These are phyloP conservation scores for Pterostichus niger DNA, from an alignment of 2,888 invertebrate species.

Conservation along the genomic window DNA sequence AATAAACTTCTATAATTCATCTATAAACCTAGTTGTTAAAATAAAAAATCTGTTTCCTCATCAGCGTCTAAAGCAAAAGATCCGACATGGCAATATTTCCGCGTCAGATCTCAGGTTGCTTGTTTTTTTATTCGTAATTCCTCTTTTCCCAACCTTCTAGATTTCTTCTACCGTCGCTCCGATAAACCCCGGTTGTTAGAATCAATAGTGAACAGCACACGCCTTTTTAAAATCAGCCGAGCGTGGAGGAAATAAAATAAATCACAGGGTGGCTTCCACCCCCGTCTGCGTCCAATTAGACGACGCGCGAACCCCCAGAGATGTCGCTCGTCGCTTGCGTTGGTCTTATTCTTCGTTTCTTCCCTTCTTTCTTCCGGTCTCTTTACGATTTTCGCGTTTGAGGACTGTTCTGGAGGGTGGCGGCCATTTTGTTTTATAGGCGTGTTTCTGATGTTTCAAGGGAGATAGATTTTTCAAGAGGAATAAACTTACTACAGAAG, in stretches of 20 bases:
- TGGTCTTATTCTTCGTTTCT: slow-evolving; percentile 34
- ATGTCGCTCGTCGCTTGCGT: slow-evolving; percentile 29
- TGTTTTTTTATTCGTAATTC: slow-evolving; percentile 45
- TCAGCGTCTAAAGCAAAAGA: slow-evolving; percentile 2
- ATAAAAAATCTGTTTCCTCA: neutral
- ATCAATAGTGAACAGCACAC: slow-evolving; percentile 54
- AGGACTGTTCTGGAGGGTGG: neutral
- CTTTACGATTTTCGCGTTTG: slow-evolving; percentile 1
- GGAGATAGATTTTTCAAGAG: neutral
- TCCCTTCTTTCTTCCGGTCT: neutral
- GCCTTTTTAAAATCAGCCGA: slow-evolving; percentile 61
- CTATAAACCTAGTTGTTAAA: neutral
- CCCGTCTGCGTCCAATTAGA: slow-evolving; percentile 33
- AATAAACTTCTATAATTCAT: neutral
- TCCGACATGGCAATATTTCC: slow-evolving; percentile 14
- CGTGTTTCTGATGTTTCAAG: slow-evolving; percentile 18
- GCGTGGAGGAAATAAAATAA: slow-evolving; percentile 47
- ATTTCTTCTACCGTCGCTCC: too few relatives aligned
- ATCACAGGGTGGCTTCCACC: slow-evolving; percentile 48
- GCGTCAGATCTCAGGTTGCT: slow-evolving; percentile 39
- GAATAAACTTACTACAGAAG: neutral
- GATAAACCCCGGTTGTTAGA: slow-evolving; percentile 42
- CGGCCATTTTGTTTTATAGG: slow-evolving; percentile 55
- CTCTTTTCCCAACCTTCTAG: neutral
- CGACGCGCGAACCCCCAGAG: slow-evolving; percentile 37